Base-by-base conservation (phyloP, 2,113 vertebrate species). In the Scomber scombrus region DNA sequence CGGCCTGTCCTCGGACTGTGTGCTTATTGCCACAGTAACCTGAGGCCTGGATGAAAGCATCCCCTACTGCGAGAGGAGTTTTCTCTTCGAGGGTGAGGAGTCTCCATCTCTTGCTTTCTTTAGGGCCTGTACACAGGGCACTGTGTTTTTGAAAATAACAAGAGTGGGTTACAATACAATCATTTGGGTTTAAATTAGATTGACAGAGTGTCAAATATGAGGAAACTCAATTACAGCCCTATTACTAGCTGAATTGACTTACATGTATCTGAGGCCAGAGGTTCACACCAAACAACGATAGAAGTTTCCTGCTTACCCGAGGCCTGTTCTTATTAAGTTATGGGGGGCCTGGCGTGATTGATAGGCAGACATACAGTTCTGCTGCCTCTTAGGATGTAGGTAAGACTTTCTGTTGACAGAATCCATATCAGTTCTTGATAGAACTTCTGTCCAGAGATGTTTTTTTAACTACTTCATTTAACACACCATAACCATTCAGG, bases 1-100 rank as follows among this genome's bases (percentile, higher is more conserved):
- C n/a, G 61, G 70, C 74, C 83, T 58, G 82, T 78, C 65, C 52
- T 52, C 31, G n/a, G 58, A 64, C 71, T 65, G 56, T 49, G 18
- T 78, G 77, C 81, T 93, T 93, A 84, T 94, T 93, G 86, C 76
- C 77, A 70, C 73, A 89, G 93, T 90, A 95, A 94, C 72, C 46
- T 6, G 80, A 94, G 82, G 84, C 78, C 9, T 0, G 61, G 86
- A 90, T 82, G 80, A 88, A 86, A 87, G 88, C 63, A 49, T 72
- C 73, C 71, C 90, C 92, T 23, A 5, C 58, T 3, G 80, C 23
- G 76, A 74, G 23, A 29, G 26, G 57, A 62, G 75, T 55, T 91
- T 87, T 82, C 81, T 74, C 64, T 77, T 7, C 1, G 3, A 66
- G 88, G 79, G 63, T 49, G 85, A 83, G 69, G 72, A 73, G 80